Conservation (phyloP, 2,888 invertebrate genomes). For the Dione juno region DNA sequence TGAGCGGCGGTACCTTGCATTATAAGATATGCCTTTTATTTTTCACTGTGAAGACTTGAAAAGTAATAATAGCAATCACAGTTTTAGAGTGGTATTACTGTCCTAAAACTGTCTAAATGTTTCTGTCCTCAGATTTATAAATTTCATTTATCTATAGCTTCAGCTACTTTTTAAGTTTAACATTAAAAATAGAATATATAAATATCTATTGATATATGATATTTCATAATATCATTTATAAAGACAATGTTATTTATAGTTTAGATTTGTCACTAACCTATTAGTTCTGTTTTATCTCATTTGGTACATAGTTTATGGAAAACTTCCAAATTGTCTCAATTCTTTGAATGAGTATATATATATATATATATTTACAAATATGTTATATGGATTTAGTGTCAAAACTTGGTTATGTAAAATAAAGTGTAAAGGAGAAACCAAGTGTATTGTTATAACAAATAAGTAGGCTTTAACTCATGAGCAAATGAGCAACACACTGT, state of each 20-base stretch:
- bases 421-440: constrained; percentile 16
- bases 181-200: too few species aligned
- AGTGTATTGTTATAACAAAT: constrained; percentile 29
- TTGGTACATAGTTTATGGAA: neutral
- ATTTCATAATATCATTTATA: neutral
- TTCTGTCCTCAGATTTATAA: too few species aligned
- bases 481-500: constrained; percentile 16
- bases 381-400: neutral
- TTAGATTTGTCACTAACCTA: neutral
- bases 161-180: too few species aligned
- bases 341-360: neutral
- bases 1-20: neutral
- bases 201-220: neutral
- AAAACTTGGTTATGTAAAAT: constrained; percentile 15
- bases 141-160: too few species aligned
- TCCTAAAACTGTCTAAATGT: neutral
- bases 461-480: constrained; percentile 22
- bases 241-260: neutral
- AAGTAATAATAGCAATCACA: neutral
- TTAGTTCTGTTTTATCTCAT: neutral
- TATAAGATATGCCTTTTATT: neutral
- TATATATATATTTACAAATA: neutral
- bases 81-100: neutral
- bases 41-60: neutral
- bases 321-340: neutral